Conservation (phyloP, 2,797 vertebrate genomes). For the Hypotaenidia okinawae region DNA sequence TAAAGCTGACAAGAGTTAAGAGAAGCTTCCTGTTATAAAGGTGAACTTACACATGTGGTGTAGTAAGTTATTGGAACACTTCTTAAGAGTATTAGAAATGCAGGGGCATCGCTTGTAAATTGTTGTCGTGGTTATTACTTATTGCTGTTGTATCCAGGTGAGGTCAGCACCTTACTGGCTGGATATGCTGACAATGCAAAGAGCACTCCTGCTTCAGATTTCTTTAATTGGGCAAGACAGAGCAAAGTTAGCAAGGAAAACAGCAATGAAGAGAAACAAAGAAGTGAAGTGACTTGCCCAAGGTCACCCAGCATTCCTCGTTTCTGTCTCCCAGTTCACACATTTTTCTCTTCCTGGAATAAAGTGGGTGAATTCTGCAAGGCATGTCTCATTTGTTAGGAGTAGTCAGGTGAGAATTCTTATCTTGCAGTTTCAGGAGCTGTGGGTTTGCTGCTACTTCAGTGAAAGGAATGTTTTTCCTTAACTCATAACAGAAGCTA, state of each 20-base stretch:
- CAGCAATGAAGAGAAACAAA: background rate
- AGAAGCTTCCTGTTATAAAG: background rate
- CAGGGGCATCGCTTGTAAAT: background rate
- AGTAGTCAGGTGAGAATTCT: constrained; percentile 51
- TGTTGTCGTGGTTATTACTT: constrained; percentile 5
- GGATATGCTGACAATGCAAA: background rate
- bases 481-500: background rate
- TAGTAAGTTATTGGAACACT: background rate
- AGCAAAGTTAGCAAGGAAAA: background rate
- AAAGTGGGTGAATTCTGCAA: constrained; percentile 15
- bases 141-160: background rate
- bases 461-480: background rate
- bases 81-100: background rate
- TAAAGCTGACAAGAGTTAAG: background rate
- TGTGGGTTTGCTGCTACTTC: background rate
- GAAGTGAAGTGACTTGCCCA: constrained; percentile 4
- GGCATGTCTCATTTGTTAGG: constrained; percentile 14
- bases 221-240: background rate
- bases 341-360: background rate
- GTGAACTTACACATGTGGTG: background rate
- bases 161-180: background rate
- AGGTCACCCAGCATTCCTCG: constrained; percentile 10
- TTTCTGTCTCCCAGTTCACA: background rate
- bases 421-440: constrained; percentile 46
- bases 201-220: background rate